A percentile compares a stretch with the other conserved stretches of the same genome.
Conservation (phyloP, 1,140 invertebrate species). For the Araneus ventricosus region DNA sequence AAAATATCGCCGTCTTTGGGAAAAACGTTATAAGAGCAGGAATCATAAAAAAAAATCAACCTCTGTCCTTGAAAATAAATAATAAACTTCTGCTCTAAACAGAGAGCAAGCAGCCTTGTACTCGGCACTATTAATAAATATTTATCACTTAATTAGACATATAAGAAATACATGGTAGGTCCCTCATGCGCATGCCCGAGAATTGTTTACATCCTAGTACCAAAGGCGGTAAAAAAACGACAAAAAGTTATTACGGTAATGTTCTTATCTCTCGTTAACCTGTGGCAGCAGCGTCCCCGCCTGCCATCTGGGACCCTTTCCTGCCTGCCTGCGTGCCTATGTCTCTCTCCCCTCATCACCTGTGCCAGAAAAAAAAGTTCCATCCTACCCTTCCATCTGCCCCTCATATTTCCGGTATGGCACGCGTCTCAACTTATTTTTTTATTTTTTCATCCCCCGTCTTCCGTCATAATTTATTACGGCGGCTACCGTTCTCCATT, state of each 20-base stretch:
- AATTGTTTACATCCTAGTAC: not conserved
- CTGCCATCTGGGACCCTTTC: conserved; percentile 60
- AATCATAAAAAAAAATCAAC: too few species aligned
- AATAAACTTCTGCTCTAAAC: too few species aligned
- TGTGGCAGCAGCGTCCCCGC: not conserved
- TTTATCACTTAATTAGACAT: not conserved
- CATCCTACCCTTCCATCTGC: conserved; percentile 58
- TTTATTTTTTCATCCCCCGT: conserved; percentile 7
- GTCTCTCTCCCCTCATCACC: conserved; percentile 38
- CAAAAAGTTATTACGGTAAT: conserved; percentile 55
- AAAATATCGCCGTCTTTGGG: too few species aligned
- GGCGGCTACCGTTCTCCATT: not conserved
- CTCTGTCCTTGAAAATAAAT: too few species aligned
- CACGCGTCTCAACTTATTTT: conserved; percentile 31
- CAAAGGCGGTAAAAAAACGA: not conserved
- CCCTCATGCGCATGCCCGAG: not conserved
- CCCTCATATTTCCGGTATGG: conserved; percentile 54
- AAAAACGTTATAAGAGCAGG: too few species aligned
- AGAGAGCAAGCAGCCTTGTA: too few species aligned
- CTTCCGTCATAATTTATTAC: conserved; percentile 43
- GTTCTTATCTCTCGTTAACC: conserved; percentile 59
- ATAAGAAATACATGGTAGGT: not conserved
- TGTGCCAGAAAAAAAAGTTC: conserved; percentile 44
- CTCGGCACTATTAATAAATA: not conserved
- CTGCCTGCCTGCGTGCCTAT: not conserved